Evolutionary conservation across 2,888 invertebrate genomes (phyloP).

Genomic region (Brachylomia viminalis): DNA sequence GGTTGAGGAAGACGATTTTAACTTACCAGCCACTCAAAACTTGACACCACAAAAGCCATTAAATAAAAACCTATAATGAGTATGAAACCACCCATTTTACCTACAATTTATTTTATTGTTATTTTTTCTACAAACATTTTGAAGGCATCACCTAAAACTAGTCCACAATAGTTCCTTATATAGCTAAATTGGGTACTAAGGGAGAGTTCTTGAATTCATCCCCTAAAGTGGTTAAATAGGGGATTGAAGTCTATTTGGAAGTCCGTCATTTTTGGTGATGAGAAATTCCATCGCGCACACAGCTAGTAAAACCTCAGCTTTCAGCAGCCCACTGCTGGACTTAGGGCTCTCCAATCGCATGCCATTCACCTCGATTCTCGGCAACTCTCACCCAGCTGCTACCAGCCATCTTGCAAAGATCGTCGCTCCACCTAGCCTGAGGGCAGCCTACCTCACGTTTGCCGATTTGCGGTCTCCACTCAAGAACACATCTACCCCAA

Average conservation of each 20-base stretch:
- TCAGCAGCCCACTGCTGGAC: neutral
- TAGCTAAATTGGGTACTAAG: too few relatives aligned
- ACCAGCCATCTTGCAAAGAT: neutral
- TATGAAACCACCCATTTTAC: neutral
- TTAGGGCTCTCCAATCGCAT: neutral
- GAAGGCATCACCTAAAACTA: slow-evolving; percentile 13
- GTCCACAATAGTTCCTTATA: too few relatives aligned
- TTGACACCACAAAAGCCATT: neutral
- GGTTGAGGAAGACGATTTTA: neutral
- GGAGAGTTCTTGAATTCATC: too few relatives aligned
- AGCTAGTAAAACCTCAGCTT: neutral
- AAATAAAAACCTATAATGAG: neutral
- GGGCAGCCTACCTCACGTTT: neutral
- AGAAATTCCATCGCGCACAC: neutral
- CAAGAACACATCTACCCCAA: neutral
- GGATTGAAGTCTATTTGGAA: neutral
- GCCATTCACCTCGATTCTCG: neutral
- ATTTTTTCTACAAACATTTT: neutral
- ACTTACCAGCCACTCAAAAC: neutral
- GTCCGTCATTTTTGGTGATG: neutral
- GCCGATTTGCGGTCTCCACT: neutral
- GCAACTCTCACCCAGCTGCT: neutral
- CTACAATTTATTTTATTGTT: slow-evolving; percentile 7
- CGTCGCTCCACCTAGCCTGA: neutral
- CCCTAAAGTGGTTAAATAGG: neutral